These are phyloP conservation scores for Chionodraco myersi DNA, from an alignment of 2,113 vertebrate species.

Conservation along the genomic window DNA sequence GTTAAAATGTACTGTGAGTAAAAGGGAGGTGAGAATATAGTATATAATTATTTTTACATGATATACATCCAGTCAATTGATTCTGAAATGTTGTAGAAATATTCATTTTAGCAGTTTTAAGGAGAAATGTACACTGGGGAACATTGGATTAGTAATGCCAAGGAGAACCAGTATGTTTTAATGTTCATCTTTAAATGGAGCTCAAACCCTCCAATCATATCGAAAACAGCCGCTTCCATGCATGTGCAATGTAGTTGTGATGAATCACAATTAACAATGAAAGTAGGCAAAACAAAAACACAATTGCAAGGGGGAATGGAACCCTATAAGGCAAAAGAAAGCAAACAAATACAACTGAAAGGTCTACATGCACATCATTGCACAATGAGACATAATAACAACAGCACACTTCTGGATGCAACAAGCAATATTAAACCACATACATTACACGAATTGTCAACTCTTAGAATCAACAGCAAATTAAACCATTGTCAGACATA, in stretches of 20 bases:
- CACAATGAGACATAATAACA: no score
- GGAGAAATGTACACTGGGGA: not conserved
- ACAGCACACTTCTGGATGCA: no score
- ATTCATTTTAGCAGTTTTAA: not conserved
- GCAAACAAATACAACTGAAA: no score
- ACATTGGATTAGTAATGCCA: not conserved
- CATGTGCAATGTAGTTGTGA: constrained; percentile 9
- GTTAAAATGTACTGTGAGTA: not conserved
- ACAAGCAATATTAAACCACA: no score
- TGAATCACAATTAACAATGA: constrained; percentile 36
- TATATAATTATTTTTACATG: not conserved
- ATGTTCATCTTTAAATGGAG: constrained; percentile 20
- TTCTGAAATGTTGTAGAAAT: not conserved
- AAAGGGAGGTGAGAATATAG: not conserved
- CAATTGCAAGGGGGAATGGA: no score
- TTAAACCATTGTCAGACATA: no score
- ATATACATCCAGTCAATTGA: not conserved
- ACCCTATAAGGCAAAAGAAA: no score
- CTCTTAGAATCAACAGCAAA: no score
- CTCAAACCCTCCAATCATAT: not conserved
- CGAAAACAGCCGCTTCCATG: constrained; percentile 10
- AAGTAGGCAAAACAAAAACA: not conserved
- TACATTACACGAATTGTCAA: no score
- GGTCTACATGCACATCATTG: no score
- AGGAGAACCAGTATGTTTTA: not conserved